These are phyloP conservation scores for Drosophila mimetica DNA, from an alignment of 2,888 invertebrate species.

Conservation along the genomic window DNA sequence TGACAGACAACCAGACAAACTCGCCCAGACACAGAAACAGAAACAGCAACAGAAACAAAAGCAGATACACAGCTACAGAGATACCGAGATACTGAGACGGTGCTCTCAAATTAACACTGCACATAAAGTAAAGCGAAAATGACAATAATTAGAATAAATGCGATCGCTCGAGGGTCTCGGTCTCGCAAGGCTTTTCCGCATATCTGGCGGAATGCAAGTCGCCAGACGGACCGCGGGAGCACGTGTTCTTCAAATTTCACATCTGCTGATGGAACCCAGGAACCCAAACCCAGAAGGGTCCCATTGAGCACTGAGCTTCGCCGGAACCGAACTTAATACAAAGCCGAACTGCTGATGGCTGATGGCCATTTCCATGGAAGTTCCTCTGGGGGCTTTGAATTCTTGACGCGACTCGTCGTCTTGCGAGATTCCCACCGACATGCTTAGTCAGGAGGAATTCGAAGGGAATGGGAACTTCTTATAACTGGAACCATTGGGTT, in stretches of 20 bases:
- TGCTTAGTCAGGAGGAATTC: constrained; percentile 48
- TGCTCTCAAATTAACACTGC: constrained; percentile 66
- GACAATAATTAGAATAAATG: constrained; percentile 77
- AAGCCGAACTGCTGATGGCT: constrained; percentile 21
- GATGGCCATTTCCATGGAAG: constrained; percentile 52
- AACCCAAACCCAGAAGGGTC: no score
- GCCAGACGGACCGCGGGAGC: not conserved
- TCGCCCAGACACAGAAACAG: constrained; percentile 54
- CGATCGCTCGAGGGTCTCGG: constrained; percentile 74
- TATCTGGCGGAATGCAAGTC: constrained; percentile 43
- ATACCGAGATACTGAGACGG: constrained; percentile 11
- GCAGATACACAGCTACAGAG: constrained; percentile 15
- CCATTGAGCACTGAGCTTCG: constrained; percentile 48
- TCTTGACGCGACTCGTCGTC: constrained; percentile 5
- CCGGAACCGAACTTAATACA: constrained; percentile 67
- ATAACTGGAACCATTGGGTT: constrained; percentile 4
- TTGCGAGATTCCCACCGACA: constrained; percentile 58
- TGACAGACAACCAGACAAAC: constrained; percentile 74
- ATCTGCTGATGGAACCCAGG: not conserved
- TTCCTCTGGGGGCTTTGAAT: constrained; percentile 52
- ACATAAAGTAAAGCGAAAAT: constrained; percentile 60
- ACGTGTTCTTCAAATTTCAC: constrained; percentile 39
- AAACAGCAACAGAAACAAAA: constrained; percentile 22
- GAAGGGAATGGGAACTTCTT: not conserved
- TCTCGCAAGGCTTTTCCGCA: constrained; percentile 71